Conservation (phyloP, 1,140 invertebrate species). For the Bilobella aurantiaca region DNA sequence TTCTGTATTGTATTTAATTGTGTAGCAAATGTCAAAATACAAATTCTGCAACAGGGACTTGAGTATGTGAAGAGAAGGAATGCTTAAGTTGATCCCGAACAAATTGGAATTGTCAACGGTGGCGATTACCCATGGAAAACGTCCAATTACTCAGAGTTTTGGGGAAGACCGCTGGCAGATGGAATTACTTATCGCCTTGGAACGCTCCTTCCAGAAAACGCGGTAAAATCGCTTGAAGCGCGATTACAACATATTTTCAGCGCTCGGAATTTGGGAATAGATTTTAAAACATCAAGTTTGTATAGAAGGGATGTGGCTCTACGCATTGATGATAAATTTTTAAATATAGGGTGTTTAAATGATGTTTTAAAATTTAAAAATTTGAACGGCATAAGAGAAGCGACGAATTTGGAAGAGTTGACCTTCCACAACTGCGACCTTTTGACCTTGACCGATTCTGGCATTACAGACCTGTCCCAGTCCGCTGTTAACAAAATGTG, state of each 20-base stretch:
- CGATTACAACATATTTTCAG: too few relatives aligned
- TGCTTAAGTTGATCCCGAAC: slow-evolving; percentile 61
- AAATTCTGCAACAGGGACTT: slow-evolving; percentile 41
- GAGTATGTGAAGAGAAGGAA: slow-evolving; percentile 57
- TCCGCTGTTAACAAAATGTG: neutral
- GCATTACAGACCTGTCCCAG: neutral
- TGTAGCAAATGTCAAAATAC: slow-evolving; percentile 51
- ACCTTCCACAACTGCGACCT: slow-evolving; percentile 1
- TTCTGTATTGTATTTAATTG: slow-evolving; percentile 17
- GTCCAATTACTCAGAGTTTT: slow-evolving; percentile 68
- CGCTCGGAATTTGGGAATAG: too few relatives aligned
- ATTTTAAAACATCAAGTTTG: too few relatives aligned
- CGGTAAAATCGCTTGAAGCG: too few relatives aligned
- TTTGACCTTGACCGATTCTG: slow-evolving; percentile 4
- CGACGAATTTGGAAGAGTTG: neutral
- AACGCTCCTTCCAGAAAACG: slow-evolving; percentile 48
- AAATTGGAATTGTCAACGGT: slow-evolving; percentile 56
- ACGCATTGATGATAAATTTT: too few relatives aligned
- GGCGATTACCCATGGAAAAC: slow-evolving; percentile 58
- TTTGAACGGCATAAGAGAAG: neutral
- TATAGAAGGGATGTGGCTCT: too few relatives aligned
- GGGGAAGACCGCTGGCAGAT: slow-evolving; percentile 65
- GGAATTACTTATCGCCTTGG: slow-evolving; percentile 65
- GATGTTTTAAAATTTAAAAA: too few relatives aligned
- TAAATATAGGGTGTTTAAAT: too few relatives aligned